phyloP scores from a whole-genome alignment of 1,140 invertebrate genomes.

The Pogonomyrmex barbatus region DNA sequence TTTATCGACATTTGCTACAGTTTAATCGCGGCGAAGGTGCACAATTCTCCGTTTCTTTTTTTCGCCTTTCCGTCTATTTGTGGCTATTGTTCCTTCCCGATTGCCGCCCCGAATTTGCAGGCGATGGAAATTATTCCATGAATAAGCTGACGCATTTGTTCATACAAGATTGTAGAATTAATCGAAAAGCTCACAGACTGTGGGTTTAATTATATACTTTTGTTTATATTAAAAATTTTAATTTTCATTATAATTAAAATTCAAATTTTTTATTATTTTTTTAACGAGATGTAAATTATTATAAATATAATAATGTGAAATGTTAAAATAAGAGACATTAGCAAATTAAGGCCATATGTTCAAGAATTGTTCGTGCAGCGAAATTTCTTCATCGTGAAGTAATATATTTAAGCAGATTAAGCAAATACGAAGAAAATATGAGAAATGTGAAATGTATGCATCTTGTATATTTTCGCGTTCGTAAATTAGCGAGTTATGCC shows the following conservation, averaged over 20 bases:
- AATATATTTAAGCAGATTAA: background rate
- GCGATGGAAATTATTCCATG: constrained; percentile 16
- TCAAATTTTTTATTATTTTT: too few species aligned
- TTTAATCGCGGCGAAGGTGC: constrained; percentile 51
- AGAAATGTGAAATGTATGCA: background rate
- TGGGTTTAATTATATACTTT: background rate
- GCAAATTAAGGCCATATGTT: background rate
- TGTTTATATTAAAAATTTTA: background rate
- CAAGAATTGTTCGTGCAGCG: background rate
- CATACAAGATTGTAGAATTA: background rate
- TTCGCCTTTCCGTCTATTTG: constrained; percentile 8
- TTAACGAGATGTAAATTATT: background rate
- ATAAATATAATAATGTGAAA: background rate
- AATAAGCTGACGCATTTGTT: background rate
- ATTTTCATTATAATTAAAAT: background rate
- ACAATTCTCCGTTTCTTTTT: background rate
- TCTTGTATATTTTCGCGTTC: background rate
- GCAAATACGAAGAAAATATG: background rate
- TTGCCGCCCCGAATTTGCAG: background rate
- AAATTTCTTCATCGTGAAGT: background rate
- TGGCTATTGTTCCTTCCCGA: constrained; percentile 7
- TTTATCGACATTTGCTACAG: constrained; percentile 38
- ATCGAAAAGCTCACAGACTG: constrained; percentile 5
- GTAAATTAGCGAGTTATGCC: constrained; percentile 28
- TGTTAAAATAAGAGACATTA: background rate